These are phyloP conservation scores for Rousettus madagascariensis DNA, from an alignment of 2,797 vertebrate genomes.

Conservation along the genomic window DNA sequence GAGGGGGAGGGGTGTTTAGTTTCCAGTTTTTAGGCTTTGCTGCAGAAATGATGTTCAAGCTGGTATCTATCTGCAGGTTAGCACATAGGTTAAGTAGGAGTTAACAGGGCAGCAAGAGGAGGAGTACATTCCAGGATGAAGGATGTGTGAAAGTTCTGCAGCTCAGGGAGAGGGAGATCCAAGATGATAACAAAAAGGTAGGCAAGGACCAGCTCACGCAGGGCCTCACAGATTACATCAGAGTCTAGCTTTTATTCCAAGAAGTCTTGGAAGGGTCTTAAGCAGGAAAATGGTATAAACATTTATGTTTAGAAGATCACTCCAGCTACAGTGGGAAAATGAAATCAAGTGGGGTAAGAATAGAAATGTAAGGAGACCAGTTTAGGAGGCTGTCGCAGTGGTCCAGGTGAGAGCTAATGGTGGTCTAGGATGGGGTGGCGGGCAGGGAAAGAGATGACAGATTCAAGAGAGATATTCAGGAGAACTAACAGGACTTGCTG, in stretches of 20 bases:
- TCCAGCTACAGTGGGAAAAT: background rate
- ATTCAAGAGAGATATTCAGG: background rate
- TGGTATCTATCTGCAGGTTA: background rate
- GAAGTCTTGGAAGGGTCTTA: slow-evolving; percentile 57
- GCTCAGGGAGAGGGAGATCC: background rate
- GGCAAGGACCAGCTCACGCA: background rate
- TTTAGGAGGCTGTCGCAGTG: background rate
- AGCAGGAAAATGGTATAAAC: slow-evolving; percentile 50
- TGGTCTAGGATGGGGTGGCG: background rate
- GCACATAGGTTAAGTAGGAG: background rate
- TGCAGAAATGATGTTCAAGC: background rate
- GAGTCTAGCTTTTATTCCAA: slow-evolving; percentile 56
- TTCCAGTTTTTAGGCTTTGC: slow-evolving; percentile 31
- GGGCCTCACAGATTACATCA: background rate
- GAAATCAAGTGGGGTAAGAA: background rate
- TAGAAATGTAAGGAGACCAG: background rate
- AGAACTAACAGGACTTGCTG: slow-evolving; percentile 8
- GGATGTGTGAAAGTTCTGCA: slow-evolving; percentile 12
- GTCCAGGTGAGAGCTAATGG: background rate
- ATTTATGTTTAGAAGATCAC: slow-evolving; percentile 61
- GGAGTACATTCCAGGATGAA: background rate
- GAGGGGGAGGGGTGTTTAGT: background rate
- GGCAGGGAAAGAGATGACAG: background rate
- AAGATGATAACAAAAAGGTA: background rate
- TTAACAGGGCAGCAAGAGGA: background rate